Percentiles rank a stretch among this genome's conserved stretches.
Evolutionary conservation across 2,797 vertebrate species (phyloP).

Genomic region (Centropyge bicolor): DNA sequence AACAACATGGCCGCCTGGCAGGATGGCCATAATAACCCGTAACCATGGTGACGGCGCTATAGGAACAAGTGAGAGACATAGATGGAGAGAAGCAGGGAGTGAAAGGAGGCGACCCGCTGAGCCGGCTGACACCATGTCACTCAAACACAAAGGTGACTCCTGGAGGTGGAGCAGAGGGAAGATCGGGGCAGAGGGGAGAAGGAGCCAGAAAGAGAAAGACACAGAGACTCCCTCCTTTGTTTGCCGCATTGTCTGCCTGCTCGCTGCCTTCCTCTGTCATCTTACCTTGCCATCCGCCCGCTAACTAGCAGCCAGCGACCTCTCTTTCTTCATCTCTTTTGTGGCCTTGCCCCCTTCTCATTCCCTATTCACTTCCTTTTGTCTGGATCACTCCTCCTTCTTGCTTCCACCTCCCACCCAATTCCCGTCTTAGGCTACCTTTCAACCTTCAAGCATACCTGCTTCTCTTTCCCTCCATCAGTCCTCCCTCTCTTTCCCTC

Average conservation of each 20-base stretch:
- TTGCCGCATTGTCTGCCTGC: slow-evolving; percentile 74
- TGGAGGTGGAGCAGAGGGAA: slow-evolving; percentile 64
- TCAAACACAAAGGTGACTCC: slow-evolving; percentile 82
- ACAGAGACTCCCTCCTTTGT: slow-evolving; percentile 70
- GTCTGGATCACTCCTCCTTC: slow-evolving; percentile 51
- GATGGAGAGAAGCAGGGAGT: slow-evolving; percentile 37
- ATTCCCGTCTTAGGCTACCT: slow-evolving; percentile 26
- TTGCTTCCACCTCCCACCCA: slow-evolving; percentile 13
- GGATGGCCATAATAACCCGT: slow-evolving; percentile 71
- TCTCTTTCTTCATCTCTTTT: slow-evolving; percentile 64
- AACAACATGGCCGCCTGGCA: slow-evolving; percentile 78
- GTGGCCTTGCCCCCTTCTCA: slow-evolving; percentile 59
- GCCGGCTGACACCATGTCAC: slow-evolving; percentile 69
- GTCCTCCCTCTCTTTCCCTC: slow-evolving; percentile 11
- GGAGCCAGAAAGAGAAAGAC: slow-evolving; percentile 42
- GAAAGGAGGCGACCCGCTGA: slow-evolving; percentile 75
- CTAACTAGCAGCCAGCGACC: slow-evolving; percentile 65
- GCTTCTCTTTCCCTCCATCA: slow-evolving; percentile 29
- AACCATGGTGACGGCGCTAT: slow-evolving; percentile 68
- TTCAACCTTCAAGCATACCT: slow-evolving; percentile 35
- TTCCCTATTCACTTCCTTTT: slow-evolving; percentile 60
- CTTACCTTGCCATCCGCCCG: slow-evolving; percentile 74
- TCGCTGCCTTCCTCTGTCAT: slow-evolving; percentile 69
- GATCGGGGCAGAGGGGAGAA: slow-evolving; percentile 52
- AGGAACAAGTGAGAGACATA: slow-evolving; percentile 46